A percentile compares a stretch with the other conserved stretches of the same genome.
These are phyloP conservation scores for Ranitomeya imitator DNA, from an alignment of 2,113 vertebrate species.

Conservation along the genomic window DNA sequence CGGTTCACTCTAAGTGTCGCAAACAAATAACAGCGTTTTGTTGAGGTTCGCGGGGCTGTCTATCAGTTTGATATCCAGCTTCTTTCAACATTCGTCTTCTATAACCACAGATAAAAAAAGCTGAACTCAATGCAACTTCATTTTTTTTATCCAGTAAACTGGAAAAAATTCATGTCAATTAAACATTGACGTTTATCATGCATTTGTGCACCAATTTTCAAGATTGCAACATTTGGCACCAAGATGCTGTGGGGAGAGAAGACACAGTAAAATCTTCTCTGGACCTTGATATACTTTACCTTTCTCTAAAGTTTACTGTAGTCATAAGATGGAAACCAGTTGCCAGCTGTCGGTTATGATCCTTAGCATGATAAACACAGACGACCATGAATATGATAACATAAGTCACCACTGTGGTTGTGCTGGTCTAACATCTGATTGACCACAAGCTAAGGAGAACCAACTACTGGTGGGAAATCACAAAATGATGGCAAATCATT, in stretches of 20 bases:
- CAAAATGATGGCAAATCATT: background rate
- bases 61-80: slow-evolving; percentile 17
- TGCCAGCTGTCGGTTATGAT: background rate
- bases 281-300: background rate
- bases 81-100: slow-evolving; percentile 20
- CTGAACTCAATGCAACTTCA: background rate
- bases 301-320: background rate
- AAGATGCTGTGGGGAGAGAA: background rate
- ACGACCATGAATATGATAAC: background rate
- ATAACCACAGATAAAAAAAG: slow-evolving; percentile 12
- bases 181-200: background rate
- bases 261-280: background rate
- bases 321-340: background rate
- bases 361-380: background rate
- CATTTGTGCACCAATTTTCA: background rate
- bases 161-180: background rate
- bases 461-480: background rate
- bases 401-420: background rate
- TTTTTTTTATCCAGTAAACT: background rate
- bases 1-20: slow-evolving; percentile 11
- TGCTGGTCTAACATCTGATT: background rate
- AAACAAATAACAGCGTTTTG: slow-evolving; percentile 19
- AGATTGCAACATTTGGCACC: background rate
- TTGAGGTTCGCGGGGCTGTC: background rate
- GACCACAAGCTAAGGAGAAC: background rate